phyloP scores from a whole-genome alignment of 2,888 invertebrate genomes.

The Leptinotarsa peninsularis region DNA sequence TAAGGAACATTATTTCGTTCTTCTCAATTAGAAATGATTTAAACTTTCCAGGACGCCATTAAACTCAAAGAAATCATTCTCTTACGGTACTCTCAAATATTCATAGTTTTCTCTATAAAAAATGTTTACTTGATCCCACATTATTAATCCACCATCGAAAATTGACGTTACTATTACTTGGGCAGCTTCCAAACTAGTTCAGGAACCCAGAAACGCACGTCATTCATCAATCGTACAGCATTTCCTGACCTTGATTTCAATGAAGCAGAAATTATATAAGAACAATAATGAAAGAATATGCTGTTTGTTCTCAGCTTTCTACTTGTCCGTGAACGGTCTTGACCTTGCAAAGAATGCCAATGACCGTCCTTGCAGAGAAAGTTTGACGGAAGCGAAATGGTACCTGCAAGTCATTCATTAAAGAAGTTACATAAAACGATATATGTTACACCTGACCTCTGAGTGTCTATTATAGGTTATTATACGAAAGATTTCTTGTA shows the following conservation, averaged over 20 bases:
- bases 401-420: conserved; percentile 14
- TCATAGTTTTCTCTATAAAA: no score
- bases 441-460: conserved; percentile 47
- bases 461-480: conserved; percentile 1
- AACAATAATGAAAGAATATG: not conserved
- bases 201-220: not conserved
- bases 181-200: not conserved
- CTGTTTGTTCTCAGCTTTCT: conserved; percentile 26
- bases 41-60: no score
- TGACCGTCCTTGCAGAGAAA: conserved; percentile 60
- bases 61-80: no score
- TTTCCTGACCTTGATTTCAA: conserved; percentile 47
- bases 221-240: not conserved
- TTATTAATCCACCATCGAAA: no score
- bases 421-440: conserved; percentile 48
- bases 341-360: conserved; percentile 47
- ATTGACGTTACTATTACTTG: no score
- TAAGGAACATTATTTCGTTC: no score
- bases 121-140: no score
- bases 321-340: conserved; percentile 34
- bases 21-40: no score
- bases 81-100: no score
- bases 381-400: conserved; percentile 50
- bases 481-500: not conserved
- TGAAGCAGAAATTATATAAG: not conserved